Base-by-base conservation (phyloP, 2,888 invertebrate genomes). In the Acrobasis consociella region DNA sequence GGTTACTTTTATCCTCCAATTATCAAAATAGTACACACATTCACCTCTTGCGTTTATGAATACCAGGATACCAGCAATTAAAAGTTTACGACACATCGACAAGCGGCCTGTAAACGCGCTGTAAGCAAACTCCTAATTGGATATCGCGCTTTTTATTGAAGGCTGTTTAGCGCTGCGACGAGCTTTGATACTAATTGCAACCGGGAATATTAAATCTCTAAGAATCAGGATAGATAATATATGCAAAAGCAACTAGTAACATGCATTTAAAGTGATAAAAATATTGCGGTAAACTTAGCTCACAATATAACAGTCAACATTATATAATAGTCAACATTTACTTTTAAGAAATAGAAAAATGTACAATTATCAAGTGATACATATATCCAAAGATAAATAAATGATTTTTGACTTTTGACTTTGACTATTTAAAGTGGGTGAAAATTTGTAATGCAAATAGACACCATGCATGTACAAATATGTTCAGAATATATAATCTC, bases 71-170 rank as follows among this genome's bases (percentile, higher is more conserved):
- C 49, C 39, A 38, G 60, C 62, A 65, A 65, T 65, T 65, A 65
- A 65, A 65, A 65, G 63, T 65, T 65, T 60, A 62, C 63, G 39
- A 15, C 52, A 39, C 42, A 49, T 58, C 53, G 31, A 46, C 11
- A 31, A 10, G 39, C 31, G 13, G 49, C 38, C 51, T 64, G 61
- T 64, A 64, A 60, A 51, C 58, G 42, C 58, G 10, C 58, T 62
- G 62, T 62, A 59, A 64, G 55, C 31, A 55, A 31, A 17, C 59
- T 55, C 31, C 37, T 62, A 56, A 60, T 60, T 60, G 62, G 62
- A 56, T 62, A 37, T 51, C 58, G 39, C 42, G 55, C 53, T 55
- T 58, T 16, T 60, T 17, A 62, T 37, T 51, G 39, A 51, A 56
- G 9, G 50, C 38, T 60, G 50, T 15, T 51, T 60, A 51, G 17